Base-by-base conservation (phyloP, 2,888 invertebrate genomes). In the Stegana nigrithorax region DNA sequence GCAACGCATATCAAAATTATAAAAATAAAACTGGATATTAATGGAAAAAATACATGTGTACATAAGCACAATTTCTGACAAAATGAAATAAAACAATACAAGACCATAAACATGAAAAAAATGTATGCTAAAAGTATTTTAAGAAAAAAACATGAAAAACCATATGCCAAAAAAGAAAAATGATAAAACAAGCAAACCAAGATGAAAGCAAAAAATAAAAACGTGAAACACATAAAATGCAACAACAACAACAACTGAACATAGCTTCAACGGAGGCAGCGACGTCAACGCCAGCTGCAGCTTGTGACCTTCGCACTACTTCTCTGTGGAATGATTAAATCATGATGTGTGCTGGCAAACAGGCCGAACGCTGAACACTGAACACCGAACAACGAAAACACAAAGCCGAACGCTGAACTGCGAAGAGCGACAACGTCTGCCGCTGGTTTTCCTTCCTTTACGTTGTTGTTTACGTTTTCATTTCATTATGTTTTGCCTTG, bases 261-360 rank as follows among this genome's bases (percentile, higher is more conserved):
- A 10, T 12, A 21, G 21, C 3, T 23, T 47, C 23, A 4, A 25
- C 14, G 25, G 23, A 23, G 5, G 19, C 10, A 29, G 5, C 7
- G 29, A 53, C 32, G 42, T 39, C 27, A 55, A 51, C 21, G 21
- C 26, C 19, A 63, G 61, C 44, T 47, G 32, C 39, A 60, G 58
- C 17, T 39, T 10, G 68, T 66, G 80, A 77, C 76, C 76, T 77
- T 77, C 76, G 76, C 76, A 78, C 72, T 76, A 71, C 66, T 57
- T 62, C 39, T 21, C 19, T 51, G 59, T 64, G 55, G 64, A 60
- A 59, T 74, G 70, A 64, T 62, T 60, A 42, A 60, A 60, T 60
- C 59, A 51, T 51, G 47, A 23, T 47, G 47, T 47, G 47, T 10
- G n/a, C n/a, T n/a, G n/a, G 25, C 47, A 47, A 23, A 21, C 4